These are phyloP conservation scores for Chiloscyllium punctatum DNA, from an alignment of 2,797 vertebrate genomes.

Conservation along the genomic window DNA sequence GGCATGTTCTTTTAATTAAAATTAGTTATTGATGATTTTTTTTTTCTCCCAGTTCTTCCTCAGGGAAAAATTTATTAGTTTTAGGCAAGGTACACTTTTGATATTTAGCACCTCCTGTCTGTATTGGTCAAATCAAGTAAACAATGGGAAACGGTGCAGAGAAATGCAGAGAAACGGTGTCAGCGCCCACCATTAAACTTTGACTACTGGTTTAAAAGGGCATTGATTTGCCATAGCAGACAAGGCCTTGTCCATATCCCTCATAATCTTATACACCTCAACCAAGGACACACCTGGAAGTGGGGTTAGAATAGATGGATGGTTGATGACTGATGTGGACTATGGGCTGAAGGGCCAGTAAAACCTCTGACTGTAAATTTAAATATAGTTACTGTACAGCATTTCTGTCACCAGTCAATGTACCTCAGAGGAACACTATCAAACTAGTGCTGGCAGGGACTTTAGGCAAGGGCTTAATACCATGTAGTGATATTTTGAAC, in stretches of 20 bases:
- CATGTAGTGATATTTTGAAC: too few species aligned
- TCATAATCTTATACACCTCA: too few species aligned
- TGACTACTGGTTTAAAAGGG: not conserved
- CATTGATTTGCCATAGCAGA: not conserved
- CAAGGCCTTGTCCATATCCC: too few species aligned
- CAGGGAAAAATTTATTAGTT: not conserved
- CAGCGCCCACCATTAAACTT: not conserved
- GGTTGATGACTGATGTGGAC: too few species aligned
- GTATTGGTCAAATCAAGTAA: not conserved
- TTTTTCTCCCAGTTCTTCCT: not conserved
- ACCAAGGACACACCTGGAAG: too few species aligned
- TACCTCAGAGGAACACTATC: not conserved
- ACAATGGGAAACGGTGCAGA: not conserved
- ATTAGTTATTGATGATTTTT: constrained; percentile 19
- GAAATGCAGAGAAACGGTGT: too few species aligned
- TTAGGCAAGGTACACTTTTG: not conserved
- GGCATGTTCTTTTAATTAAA: not conserved
- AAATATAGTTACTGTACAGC: not conserved
- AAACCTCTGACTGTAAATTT: too few species aligned
- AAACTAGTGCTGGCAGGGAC: too few species aligned
- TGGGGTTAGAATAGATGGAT: too few species aligned
- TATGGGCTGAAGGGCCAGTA: too few species aligned
- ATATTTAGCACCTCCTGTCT: constrained; percentile 3
- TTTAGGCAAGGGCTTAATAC: too few species aligned
- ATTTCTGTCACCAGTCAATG: not conserved